These are phyloP conservation scores for Alsophila aescularia DNA, from an alignment of 2,888 invertebrate genomes.

Conservation along the genomic window DNA sequence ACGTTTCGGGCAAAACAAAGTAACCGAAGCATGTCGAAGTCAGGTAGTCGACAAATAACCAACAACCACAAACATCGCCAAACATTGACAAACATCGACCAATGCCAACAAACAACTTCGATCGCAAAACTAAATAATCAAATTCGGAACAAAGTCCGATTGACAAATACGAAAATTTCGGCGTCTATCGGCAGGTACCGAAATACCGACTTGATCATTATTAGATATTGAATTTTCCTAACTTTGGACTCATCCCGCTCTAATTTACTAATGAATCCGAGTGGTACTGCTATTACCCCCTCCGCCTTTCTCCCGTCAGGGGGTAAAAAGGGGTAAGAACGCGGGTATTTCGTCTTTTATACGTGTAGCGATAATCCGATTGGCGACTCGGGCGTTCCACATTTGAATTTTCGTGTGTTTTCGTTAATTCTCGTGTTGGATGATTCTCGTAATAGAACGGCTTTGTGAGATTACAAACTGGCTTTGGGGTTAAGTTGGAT, in stretches of 20 bases:
- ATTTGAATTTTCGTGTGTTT: constrained; percentile 78
- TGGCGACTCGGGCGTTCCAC: constrained; percentile 79
- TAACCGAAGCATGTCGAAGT: constrained; percentile 17
- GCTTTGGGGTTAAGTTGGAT: constrained; percentile 5
- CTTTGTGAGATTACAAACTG: constrained; percentile 14
- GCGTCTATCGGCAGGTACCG: constrained; percentile 46
- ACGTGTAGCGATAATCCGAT: constrained; percentile 83
- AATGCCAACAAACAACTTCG: constrained; percentile 33
- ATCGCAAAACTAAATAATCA: constrained; percentile 81
- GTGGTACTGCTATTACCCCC: constrained; percentile 79
- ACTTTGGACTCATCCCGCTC: constrained; percentile 85
- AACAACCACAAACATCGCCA: constrained; percentile 69
- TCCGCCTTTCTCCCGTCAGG: constrained; percentile 44
- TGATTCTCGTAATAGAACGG: constrained; percentile 18
- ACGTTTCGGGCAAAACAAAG: constrained; percentile 28
- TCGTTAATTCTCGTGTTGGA: constrained; percentile 43
- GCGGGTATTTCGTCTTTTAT: constrained; percentile 82
- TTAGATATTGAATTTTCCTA: constrained; percentile 85
- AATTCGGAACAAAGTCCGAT: constrained; percentile 76
- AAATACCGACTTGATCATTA: constrained; percentile 69
- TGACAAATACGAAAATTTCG: constrained; percentile 72
- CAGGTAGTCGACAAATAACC: constrained; percentile 30
- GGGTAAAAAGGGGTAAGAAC: constrained; percentile 58
- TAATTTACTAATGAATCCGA: constrained; percentile 85
- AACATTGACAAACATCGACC: constrained; percentile 39